These are phyloP conservation scores for Lacanobia oleracea DNA, from an alignment of 2,888 invertebrate genomes.

Conservation along the genomic window DNA sequence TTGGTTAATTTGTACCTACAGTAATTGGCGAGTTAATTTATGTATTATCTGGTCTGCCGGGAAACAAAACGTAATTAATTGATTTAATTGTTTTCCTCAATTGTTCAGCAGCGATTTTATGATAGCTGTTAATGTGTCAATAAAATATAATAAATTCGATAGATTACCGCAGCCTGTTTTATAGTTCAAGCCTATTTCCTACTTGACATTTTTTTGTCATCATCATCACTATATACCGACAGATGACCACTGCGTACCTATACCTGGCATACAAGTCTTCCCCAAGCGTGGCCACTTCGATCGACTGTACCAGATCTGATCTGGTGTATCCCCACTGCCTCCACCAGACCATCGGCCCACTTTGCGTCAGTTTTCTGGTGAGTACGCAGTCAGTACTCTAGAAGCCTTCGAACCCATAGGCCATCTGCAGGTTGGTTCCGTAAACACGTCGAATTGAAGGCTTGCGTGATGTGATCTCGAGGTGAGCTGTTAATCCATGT, in stretches of 20 bases:
- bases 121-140: slow-evolving; percentile 11
- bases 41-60: not conserved
- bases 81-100: slow-evolving; percentile 32
- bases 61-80: slow-evolving; percentile 13
- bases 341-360: no score
- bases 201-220: not conserved
- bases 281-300: no score
- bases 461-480: no score
- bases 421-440: not conserved
- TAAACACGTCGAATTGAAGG: no score
- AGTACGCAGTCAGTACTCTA: not conserved
- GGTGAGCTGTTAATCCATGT: no score
- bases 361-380: not conserved
- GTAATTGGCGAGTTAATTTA: slow-evolving; percentile 2
- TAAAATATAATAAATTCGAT: slow-evolving; percentile 8
- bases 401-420: not conserved
- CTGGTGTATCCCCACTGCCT: no score
- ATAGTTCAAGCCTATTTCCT: not conserved
- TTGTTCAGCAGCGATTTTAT: slow-evolving; percentile 18
- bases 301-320: no score
- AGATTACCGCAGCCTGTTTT: not conserved
- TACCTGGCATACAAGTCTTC: no score
- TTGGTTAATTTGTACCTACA: not conserved
- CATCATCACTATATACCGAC: no score
- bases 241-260: no score